These are phyloP conservation scores for Champsocephalus gunnari DNA, from an alignment of 2,797 vertebrate genomes.

Conservation along the genomic window DNA sequence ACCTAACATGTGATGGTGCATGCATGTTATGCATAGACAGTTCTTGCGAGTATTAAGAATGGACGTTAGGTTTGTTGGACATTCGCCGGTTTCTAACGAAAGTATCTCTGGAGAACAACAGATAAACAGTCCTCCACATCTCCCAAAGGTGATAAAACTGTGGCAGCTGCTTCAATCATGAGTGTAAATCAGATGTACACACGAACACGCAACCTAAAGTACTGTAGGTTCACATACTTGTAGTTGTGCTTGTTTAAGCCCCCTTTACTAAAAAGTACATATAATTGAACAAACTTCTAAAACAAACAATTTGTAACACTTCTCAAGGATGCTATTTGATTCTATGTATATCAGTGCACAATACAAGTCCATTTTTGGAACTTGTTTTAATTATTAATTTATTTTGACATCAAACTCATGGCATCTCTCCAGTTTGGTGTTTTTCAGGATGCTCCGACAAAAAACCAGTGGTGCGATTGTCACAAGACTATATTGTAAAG, in stretches of 20 bases:
- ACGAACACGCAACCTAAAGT: conserved; percentile 9
- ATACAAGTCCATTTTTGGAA: background rate
- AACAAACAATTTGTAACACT: background rate
- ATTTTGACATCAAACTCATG: background rate
- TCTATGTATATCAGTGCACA: background rate
- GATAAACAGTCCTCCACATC: conserved; percentile 23
- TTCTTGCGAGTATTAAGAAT: background rate
- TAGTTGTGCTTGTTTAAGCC: conserved; percentile 22
- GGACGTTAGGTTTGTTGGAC: conserved; percentile 5
- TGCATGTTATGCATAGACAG: background rate
- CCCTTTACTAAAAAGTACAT: conserved; percentile 14
- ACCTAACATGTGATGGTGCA: background rate
- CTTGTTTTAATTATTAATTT: background rate
- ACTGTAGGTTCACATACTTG: conserved; percentile 8
- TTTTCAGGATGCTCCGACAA: background rate
- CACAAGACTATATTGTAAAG: background rate
- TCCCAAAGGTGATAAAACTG: conserved; percentile 40
- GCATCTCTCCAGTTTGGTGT: background rate
- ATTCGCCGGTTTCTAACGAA: conserved; percentile 17
- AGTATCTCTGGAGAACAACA: conserved; percentile 14
- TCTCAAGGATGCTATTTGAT: background rate
- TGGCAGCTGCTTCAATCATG: conserved; percentile 59
- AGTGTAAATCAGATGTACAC: conserved; percentile 46
- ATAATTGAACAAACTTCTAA: background rate
- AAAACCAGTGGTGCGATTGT: too few relatives aligned